Conservation (phyloP, 1,140 invertebrate species). For the Heterodera carotae region DNA sequence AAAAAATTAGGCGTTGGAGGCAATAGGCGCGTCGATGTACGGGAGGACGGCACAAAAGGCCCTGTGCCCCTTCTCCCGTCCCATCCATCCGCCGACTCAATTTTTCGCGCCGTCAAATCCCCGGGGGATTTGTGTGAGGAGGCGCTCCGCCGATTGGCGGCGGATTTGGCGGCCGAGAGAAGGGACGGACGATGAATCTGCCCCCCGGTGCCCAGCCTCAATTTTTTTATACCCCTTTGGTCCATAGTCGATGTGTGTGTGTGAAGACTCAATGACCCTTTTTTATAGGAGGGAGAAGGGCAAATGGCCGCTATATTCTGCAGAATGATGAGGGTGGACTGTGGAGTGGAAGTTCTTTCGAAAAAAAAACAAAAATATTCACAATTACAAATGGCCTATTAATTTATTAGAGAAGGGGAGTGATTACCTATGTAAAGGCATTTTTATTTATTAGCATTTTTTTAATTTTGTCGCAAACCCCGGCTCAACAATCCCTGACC, state of each 20-base stretch:
- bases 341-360: neutral
- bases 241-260: neutral
- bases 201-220: neutral
- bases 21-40: neutral
- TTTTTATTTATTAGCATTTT: too few species aligned
- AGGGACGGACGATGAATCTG: slow-evolving; percentile 3
- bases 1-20: slow-evolving; percentile 3
- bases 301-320: neutral
- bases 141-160: slow-evolving; percentile 1
- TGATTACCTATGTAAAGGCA: too few species aligned
- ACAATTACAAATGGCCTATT: too few species aligned
- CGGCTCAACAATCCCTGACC: too few species aligned
- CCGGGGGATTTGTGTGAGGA: neutral
- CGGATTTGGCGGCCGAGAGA: slow-evolving; percentile 13
- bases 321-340: neutral
- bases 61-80: neutral
- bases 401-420: too few species aligned
- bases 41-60: too few species aligned
- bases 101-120: slow-evolving; percentile 17
- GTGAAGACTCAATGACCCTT: neutral
- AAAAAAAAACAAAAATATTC: neutral
- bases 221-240: neutral
- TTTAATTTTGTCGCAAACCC: too few species aligned
- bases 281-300: neutral
- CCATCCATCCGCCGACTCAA: neutral